A percentile compares a stretch with the other conserved stretches of the same genome.
Evolutionary conservation across 1,140 invertebrate species (phyloP).

Genomic region (Mya arenaria): DNA sequence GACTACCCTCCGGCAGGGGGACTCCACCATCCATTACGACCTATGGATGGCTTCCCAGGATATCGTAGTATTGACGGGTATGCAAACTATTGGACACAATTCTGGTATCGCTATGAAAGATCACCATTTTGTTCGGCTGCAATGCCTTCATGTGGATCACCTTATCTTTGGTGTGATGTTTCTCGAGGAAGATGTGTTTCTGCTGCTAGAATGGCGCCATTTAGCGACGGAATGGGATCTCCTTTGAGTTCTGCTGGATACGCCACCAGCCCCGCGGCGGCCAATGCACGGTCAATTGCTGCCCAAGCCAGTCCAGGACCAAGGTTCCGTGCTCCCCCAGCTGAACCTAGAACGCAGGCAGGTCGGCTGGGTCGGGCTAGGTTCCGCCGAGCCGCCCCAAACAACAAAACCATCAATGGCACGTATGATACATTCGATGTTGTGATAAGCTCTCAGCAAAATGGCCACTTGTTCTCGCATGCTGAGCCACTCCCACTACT

Average conservation of each 20-base stretch:
- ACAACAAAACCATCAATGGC: too few relatives aligned
- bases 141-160: conserved; percentile 1
- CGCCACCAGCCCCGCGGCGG: neutral
- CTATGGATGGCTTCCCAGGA: neutral
- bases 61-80: conserved; percentile 11
- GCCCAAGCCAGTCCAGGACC: conserved; percentile 7
- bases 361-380: neutral
- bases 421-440: too few relatives aligned
- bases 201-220: neutral
- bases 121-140: neutral
- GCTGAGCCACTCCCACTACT: too few relatives aligned
- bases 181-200: neutral
- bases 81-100: conserved; percentile 15
- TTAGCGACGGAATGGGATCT: neutral
- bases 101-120: conserved; percentile 15
- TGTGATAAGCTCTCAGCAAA: too few relatives aligned
- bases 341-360: conserved; percentile 20
- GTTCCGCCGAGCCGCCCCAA: neutral
- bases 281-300: neutral
- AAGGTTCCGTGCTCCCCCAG: conserved; percentile 30
- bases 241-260: neutral
- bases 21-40: neutral
- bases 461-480: neutral
- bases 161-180: neutral
- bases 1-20: neutral